Evolutionary conservation across 2,888 invertebrate genomes (phyloP).

Genomic region (Tetragnatha montana): DNA sequence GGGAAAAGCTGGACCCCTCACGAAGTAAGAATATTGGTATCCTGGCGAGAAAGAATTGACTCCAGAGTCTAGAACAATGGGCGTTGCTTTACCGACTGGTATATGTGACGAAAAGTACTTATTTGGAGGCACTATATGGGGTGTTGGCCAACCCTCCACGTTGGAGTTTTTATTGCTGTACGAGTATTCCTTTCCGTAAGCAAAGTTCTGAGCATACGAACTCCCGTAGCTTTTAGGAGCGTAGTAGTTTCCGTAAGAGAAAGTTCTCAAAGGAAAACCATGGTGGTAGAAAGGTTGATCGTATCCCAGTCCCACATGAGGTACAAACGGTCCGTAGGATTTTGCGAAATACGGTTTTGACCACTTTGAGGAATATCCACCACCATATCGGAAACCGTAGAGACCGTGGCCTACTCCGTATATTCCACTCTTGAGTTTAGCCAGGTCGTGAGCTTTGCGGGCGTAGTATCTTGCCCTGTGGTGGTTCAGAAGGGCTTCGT

Average conservation of each 20-base stretch:
- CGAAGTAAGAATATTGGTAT: conserved; percentile 34
- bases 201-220: conserved; percentile 17
- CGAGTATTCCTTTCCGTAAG: conserved; percentile 26
- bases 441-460: conserved; percentile 29
- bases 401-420: conserved; percentile 50
- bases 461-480: conserved; percentile 38
- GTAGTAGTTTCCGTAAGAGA: conserved; percentile 1
- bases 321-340: neutral
- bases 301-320: neutral
- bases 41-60: conserved; percentile 8
- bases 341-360: neutral
- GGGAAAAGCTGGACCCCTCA: conserved; percentile 9
- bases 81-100: conserved; percentile 12
- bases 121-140: neutral
- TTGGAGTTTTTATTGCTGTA: conserved; percentile 28
- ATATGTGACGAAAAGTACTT: neutral
- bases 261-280: neutral
- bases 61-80: neutral
- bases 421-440: conserved; percentile 17
- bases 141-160: neutral
- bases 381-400: conserved; percentile 50
- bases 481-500: conserved; percentile 18
- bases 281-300: neutral
- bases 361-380: neutral
- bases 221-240: conserved; percentile 22